Evolutionary conservation across 2,888 invertebrate genomes (phyloP), one percentile per base, ranked within the genome.

Genomic region (Seira musarum): DNA sequence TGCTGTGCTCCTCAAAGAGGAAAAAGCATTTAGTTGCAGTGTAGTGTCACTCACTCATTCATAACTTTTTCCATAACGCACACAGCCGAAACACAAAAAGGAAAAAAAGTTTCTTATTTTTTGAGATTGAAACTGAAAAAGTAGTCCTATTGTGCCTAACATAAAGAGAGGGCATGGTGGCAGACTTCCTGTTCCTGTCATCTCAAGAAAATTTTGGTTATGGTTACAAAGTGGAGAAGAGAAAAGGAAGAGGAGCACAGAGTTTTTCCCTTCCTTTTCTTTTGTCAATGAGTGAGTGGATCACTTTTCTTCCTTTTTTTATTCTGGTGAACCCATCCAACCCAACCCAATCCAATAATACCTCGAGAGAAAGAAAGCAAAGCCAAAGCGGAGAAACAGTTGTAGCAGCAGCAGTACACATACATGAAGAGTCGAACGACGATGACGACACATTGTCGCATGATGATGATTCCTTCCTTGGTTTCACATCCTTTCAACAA

Each of bases 131-230:
- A 40, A 40, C 40, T 40, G 6, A 13, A 63, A 24, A 21, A 63
- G 21, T 15, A 22, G 21, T 63, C 6, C n/a, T 63, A 24, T 57
- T 17, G 13, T 15, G 19, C 25, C 17, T 2, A 24, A 30, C 30
- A 6, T 3, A 6, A 13, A 64, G n/a, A 69, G n/a, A 25, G 35
- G 30, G 22, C 76, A 67, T 46, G 74, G 60, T 66, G 67, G 67
- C 74, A 76, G 17, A 76, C 69, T 76, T 69, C 76, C 76, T 76
- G 68, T 69, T 69, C 76, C 68, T 76, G 76, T 76, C 76, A 76
- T 76, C 66, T 67, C 72, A 49, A 63, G 46, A 40, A 35, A 64
- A 65, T 73, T 63, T 53, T 73, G 64, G 65, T 65, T 73, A 63
- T 24, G 64, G 63, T 53, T 65, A 25, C 22, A 24, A 64, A 49